These are phyloP conservation scores for Callocephalon fimbriatum DNA, from an alignment of 2,113 vertebrate species.

Conservation along the genomic window DNA sequence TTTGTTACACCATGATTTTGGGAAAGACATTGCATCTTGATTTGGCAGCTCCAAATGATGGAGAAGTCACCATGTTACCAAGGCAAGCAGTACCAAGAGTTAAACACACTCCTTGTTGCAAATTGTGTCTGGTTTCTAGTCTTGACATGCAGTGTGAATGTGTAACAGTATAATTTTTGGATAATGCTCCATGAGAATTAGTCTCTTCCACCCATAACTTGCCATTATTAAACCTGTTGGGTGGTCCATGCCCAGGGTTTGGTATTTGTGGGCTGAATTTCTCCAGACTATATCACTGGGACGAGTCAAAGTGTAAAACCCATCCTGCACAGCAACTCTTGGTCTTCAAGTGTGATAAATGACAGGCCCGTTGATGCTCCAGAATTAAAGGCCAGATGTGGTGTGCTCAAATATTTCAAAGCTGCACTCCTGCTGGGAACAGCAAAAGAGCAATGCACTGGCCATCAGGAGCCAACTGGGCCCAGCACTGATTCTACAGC, in stretches of 20 bases:
- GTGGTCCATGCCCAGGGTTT: background rate
- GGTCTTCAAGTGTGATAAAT: rapidly evolving
- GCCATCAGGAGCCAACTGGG: background rate
- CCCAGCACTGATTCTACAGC: background rate
- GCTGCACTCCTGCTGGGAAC: background rate
- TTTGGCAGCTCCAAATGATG: background rate
- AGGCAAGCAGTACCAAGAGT: background rate
- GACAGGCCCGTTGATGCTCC: background rate
- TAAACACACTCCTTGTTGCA: background rate
- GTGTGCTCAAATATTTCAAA: background rate
- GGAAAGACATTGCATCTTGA: background rate
- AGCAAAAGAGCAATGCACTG: background rate
- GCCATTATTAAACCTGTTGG: background rate
- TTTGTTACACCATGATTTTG: background rate
- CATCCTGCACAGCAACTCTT: background rate
- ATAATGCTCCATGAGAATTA: background rate
- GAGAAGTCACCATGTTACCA: background rate
- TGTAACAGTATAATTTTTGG: background rate
- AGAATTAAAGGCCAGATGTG: background rate
- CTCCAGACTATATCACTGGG: background rate
- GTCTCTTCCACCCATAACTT: background rate
- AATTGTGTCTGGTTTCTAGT: background rate
- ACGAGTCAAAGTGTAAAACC: background rate
- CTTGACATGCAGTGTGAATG: background rate
- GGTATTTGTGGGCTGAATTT: background rate